Percentiles rank a stretch among this genome's conserved stretches.
phyloP scores from a whole-genome alignment of 2,888 invertebrate genomes.

The Leucoma salicis region DNA sequence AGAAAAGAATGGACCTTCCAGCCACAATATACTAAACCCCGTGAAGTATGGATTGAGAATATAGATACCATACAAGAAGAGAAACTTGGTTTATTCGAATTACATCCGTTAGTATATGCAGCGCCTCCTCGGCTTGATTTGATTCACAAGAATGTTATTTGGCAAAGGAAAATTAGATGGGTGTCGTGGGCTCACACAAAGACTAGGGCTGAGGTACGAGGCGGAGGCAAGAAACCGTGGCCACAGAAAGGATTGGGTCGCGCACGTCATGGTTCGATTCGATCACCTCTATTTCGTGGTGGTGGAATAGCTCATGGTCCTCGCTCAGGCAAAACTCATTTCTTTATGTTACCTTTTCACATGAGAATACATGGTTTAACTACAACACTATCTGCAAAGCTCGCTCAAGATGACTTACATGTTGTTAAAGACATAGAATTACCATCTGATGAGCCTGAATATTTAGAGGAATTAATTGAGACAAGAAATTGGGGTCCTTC shows the following conservation, averaged over 20 bases:
- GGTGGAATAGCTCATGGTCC: conserved; percentile 96
- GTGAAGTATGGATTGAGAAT: conserved; percentile 94
- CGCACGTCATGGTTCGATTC: conserved; percentile 95
- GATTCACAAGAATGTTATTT: conserved; percentile 91
- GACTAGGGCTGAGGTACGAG: conserved; percentile 91
- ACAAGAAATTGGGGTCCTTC: conserved; percentile 97
- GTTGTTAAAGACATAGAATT: conserved; percentile 93
- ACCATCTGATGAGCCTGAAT: conserved; percentile 90
- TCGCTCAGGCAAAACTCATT: conserved; percentile 93
- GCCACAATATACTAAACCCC: conserved; percentile 81
- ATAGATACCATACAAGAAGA: conserved; percentile 88
- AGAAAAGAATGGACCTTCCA: conserved; percentile 75
- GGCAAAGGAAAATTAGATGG: conserved; percentile 92
- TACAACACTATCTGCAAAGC: conserved; percentile 92
- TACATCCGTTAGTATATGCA: conserved; percentile 95
- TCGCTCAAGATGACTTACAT: conserved; percentile 97
- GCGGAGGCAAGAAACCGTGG: conserved; percentile 97
- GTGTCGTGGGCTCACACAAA: conserved; percentile 91
- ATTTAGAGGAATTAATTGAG: conserved; percentile 89
- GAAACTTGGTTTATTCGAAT: conserved; percentile 91
- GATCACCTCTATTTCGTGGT: conserved; percentile 92
- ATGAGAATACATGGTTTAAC: conserved; percentile 90
- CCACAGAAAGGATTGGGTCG: conserved; percentile 96
- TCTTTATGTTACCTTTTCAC: conserved; percentile 95
- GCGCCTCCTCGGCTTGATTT: conserved; percentile 92